A percentile compares a stretch with the other conserved stretches of the same genome.
phyloP scores from a whole-genome alignment of 2,888 invertebrate species.

The Orthonevra nobilis region DNA sequence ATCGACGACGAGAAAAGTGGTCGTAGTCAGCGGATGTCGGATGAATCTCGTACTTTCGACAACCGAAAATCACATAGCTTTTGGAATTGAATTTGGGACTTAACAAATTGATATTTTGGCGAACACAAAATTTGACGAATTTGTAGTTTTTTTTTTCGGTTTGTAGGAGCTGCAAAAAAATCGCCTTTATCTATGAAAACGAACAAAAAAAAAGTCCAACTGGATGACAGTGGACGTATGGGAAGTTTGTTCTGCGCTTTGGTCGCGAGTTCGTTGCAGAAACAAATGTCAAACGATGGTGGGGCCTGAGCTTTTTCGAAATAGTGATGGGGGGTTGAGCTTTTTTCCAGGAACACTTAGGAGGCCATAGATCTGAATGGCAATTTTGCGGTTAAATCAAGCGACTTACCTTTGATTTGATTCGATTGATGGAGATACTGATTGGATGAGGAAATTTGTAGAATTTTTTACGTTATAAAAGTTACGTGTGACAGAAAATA shows the following conservation, averaged over 20 bases:
- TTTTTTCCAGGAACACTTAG: not conserved
- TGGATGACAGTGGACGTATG: slow-evolving; percentile 26
- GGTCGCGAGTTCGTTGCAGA: slow-evolving; percentile 30
- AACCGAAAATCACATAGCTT: slow-evolving; percentile 22
- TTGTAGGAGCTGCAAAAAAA: slow-evolving; percentile 49
- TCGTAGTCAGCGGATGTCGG: slow-evolving; percentile 31
- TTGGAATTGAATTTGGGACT: slow-evolving; percentile 28
- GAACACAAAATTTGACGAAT: slow-evolving; percentile 57
- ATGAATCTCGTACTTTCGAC: not conserved
- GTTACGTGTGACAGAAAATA: not conserved
- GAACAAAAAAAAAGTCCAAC: slow-evolving; percentile 51
- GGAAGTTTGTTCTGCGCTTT: slow-evolving; percentile 14
- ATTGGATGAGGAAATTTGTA: no score
- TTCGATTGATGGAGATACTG: no score
- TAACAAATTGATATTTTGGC: slow-evolving; percentile 46
- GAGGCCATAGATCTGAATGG: not conserved
- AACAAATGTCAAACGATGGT: slow-evolving; percentile 41
- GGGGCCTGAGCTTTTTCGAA: slow-evolving; percentile 51
- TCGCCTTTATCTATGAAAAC: slow-evolving; percentile 47
- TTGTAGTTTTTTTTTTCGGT: no score
- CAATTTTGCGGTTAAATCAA: not conserved
- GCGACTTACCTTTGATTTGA: slow-evolving; percentile 10
- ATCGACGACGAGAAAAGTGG: slow-evolving; percentile 34
- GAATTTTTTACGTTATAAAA: no score
- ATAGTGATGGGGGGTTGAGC: slow-evolving; percentile 6